Percentiles rank a stretch among this genome's conserved stretches.
Conservation (phyloP, 1,140 invertebrate genomes). For the Cherax quadricarinatus region DNA sequence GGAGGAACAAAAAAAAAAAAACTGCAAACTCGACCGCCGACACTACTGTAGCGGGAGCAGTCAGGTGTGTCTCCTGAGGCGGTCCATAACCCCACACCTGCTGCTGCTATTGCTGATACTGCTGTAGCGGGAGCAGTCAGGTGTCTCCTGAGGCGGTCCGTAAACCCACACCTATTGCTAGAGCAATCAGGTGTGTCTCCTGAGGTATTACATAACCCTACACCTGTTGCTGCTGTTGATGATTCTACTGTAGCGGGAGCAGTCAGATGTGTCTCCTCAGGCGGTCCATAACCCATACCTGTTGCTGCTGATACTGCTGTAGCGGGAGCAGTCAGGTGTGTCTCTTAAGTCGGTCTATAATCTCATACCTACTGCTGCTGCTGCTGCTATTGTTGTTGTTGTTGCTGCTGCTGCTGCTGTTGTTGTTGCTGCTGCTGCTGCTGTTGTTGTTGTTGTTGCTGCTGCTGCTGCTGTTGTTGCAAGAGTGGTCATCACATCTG, state of each 20-base stretch:
- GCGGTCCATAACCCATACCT: background rate
- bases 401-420: too few relatives aligned
- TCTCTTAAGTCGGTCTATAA: too few relatives aligned
- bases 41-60: background rate
- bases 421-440: too few relatives aligned
- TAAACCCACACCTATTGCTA: background rate
- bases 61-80: background rate
- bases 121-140: background rate
- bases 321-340: too few relatives aligned
- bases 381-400: too few relatives aligned
- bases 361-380: background rate
- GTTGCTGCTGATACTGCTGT: too few relatives aligned
- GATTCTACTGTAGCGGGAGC: too few relatives aligned
- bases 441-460: background rate
- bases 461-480: background rate
- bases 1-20: background rate
- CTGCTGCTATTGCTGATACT: background rate
- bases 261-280: too few relatives aligned
- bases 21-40: background rate
- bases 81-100: constrained; percentile 2
- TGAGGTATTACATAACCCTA: background rate
- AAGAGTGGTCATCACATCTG: too few relatives aligned
- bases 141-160: too few relatives aligned
- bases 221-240: background rate
- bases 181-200: too few relatives aligned